phyloP scores from a whole-genome alignment of 2,113 vertebrate genomes.

The Probosciger aterrimus region DNA sequence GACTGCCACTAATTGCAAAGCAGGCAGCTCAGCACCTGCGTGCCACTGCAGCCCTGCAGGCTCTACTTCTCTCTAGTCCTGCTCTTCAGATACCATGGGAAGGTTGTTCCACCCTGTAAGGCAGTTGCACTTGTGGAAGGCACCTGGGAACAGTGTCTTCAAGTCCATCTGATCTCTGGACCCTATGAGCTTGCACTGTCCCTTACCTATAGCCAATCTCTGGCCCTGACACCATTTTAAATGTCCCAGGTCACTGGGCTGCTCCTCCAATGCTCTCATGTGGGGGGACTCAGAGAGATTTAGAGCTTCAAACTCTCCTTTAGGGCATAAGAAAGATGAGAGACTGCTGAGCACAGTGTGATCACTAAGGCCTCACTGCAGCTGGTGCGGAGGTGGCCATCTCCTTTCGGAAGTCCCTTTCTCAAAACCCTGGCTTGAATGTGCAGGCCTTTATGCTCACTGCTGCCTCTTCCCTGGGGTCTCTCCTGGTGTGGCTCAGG shows the following conservation, averaged over 20 bases:
- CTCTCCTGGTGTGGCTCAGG: background rate
- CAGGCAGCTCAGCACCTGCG: background rate
- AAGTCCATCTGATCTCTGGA: background rate
- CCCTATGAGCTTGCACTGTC: background rate
- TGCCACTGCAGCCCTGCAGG: background rate
- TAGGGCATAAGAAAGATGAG: background rate
- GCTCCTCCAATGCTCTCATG: fast-evolving
- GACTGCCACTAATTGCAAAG: background rate
- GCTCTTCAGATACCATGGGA: fast-evolving
- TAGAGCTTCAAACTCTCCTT: background rate
- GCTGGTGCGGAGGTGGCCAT: background rate
- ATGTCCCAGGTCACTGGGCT: background rate
- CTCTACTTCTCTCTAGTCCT: background rate
- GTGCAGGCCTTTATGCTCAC: fast-evolving
- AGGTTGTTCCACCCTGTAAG: fast-evolving
- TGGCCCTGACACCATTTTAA: background rate
- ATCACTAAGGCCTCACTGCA: background rate
- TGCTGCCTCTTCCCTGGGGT: background rate
- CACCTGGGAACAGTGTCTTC: background rate
- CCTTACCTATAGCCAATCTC: background rate
- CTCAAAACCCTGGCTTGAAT: background rate
- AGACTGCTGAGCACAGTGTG: background rate
- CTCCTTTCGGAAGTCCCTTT: background rate
- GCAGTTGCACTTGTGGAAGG: background rate
- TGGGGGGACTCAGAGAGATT: background rate